Evolutionary conservation across 53 echinoderm and acorn worm genomes (phyloP).

Genomic region (Luidia sarsii): DNA sequence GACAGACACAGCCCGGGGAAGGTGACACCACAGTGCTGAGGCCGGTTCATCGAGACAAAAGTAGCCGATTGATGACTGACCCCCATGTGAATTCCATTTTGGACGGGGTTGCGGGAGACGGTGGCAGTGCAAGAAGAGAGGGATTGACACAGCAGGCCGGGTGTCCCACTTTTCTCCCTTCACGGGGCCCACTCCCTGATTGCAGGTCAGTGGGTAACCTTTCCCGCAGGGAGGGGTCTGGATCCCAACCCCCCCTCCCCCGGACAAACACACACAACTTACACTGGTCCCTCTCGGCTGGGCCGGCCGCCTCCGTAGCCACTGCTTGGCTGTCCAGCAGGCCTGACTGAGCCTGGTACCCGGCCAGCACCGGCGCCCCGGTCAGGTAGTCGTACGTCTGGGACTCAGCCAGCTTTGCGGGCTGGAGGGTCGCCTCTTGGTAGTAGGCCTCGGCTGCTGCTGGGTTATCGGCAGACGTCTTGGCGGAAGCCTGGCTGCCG

Average conservation of each 20-base stretch:
- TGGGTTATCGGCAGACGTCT: not conserved
- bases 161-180: too few relatives aligned
- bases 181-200: too few relatives aligned
- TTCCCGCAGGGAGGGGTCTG: too few relatives aligned
- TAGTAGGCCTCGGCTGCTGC: not conserved
- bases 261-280: not conserved
- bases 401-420: not conserved
- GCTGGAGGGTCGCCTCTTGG: conserved; percentile 43
- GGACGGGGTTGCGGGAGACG: too few relatives aligned
- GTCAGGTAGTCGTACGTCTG: conserved; percentile 29
- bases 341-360: not conserved
- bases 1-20: too few relatives aligned
- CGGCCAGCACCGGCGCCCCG: conserved; percentile 2
- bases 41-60: too few relatives aligned
- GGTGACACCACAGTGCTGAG: too few relatives aligned
- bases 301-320: conserved; percentile 7
- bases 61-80: too few relatives aligned
- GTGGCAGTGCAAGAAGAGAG: too few relatives aligned
- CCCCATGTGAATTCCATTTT: too few relatives aligned
- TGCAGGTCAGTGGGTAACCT: too few relatives aligned
- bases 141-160: too few relatives aligned
- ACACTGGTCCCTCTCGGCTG: conserved; percentile 42
- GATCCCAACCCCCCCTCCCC: not conserved
- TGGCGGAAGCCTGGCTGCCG: conserved; percentile 11
- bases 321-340: not conserved